Base-by-base conservation (phyloP, 2,797 vertebrate genomes). In the Typhlichthys subterraneus region DNA sequence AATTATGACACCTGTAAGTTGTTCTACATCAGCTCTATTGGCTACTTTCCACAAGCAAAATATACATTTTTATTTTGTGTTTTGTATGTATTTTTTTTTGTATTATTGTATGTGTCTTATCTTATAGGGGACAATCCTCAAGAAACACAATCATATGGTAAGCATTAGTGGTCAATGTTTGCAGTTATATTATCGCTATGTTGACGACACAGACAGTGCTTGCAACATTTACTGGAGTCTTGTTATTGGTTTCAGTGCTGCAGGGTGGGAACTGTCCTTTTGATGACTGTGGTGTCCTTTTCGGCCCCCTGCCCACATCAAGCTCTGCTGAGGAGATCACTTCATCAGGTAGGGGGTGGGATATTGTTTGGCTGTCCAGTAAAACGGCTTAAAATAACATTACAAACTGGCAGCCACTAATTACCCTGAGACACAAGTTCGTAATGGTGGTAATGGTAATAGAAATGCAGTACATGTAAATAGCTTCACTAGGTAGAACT, bases 1-100 rank as follows among this genome's bases (percentile, higher is more conserved):
- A 83, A 61, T 84, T 91, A 86, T 45, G 84, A 88, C 0, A 48
- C 82, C 11, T 91, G 92, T 94, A 81, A 91, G 93, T 86, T 52
- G 38, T 61, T 1, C 0, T 3, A 3, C 1, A 11, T 66, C 7
- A 69, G 0, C 6, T 4, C 11, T n/a, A 7, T 1, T 46, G 2
- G 3, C 1, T n/a, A 10, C 1, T 53, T 53, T 54, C 48, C 1
- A 23, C 13, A 3, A 15, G 13, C 53, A 23, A 56, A 55, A 67
- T 1, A 0, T 62, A 52, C 48, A 1, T 54, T 12, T 9, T 0
- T 7, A 33, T 4, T 54, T 5, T 6, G 53, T 56, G 4, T 70
- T 17, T 59, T 83, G 88, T 90, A 53, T 68, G 85, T 67, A 33
- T 31, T 17, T 17, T 56, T 29, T 8, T 2, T 42, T 5, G 11